A percentile compares a stretch with the other conserved stretches of the same genome.
phyloP scores from a whole-genome alignment of 2,888 invertebrate species.

The Scaptomyza cyrtandrae region DNA sequence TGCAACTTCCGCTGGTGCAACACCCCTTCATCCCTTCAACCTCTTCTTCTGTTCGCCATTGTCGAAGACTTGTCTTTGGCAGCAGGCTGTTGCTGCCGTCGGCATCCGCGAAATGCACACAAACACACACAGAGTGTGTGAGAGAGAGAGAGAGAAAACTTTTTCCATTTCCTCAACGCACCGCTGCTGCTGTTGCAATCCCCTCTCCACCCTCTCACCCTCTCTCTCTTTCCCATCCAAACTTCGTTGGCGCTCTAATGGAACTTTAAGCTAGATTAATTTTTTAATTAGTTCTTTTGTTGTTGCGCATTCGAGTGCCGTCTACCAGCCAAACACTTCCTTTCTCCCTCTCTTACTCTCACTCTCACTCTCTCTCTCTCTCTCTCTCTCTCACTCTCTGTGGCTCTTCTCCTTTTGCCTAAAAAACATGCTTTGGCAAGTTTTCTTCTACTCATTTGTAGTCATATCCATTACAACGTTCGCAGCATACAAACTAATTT shows the following conservation, averaged over 20 bases:
- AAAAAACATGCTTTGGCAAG: slow-evolving; percentile 60
- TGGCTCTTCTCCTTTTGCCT: slow-evolving; percentile 11
- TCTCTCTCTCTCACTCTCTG: background rate
- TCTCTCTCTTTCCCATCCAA: slow-evolving; percentile 35
- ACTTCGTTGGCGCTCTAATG: slow-evolving; percentile 78
- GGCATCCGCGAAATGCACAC: slow-evolving; percentile 57
- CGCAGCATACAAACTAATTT: slow-evolving; percentile 75
- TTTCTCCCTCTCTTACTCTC: no score
- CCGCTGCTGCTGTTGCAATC: slow-evolving; percentile 3
- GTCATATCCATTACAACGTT: slow-evolving; percentile 69
- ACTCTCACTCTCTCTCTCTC: background rate
- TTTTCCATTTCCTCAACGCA: slow-evolving; percentile 75
- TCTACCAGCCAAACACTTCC: slow-evolving; percentile 32
- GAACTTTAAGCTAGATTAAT: slow-evolving; percentile 81
- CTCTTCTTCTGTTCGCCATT: slow-evolving; percentile 41
- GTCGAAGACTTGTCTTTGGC: slow-evolving; percentile 67
- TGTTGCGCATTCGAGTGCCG: slow-evolving; percentile 73
- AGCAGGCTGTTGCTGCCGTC: slow-evolving; percentile 64
- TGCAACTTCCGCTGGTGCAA: slow-evolving; percentile 16
- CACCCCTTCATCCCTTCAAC: slow-evolving; percentile 5
- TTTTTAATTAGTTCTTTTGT: slow-evolving; percentile 82
- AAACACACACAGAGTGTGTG: slow-evolving; percentile 38
- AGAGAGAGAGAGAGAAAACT: slow-evolving; percentile 63
- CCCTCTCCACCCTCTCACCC: background rate
- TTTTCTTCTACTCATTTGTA: slow-evolving; percentile 62